Evolutionary conservation across 2,113 vertebrate species (phyloP).

Genomic region (Rhizomys pruinosus): DNA sequence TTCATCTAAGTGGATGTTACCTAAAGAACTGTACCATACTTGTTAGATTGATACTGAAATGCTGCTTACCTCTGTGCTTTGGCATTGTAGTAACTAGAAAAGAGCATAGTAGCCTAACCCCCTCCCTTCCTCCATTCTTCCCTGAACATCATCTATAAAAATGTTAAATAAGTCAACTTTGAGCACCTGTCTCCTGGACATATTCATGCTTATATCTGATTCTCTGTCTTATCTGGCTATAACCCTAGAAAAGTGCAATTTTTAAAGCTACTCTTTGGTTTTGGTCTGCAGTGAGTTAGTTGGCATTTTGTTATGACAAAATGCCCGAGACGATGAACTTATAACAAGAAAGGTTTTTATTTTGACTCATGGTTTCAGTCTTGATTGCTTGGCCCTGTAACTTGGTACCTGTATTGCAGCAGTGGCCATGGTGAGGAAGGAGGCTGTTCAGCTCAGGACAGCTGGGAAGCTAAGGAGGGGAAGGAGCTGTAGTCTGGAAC

Average conservation of each 20-base stretch:
- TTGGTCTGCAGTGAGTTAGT: background rate
- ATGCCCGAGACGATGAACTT: background rate
- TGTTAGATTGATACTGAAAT: conserved; percentile 34
- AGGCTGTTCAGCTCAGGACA: background rate
- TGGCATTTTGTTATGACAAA: background rate
- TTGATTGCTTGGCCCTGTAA: background rate
- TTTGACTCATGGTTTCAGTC: background rate
- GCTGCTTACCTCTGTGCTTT: conserved; percentile 12
- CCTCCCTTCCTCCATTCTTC: background rate
- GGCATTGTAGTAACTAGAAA: conserved; percentile 34
- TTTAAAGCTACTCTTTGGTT: background rate
- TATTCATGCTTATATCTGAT: background rate
- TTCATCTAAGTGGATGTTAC: conserved; percentile 38
- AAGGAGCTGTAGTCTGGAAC: background rate
- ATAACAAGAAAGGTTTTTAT: background rate
- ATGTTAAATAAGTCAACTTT: conserved; percentile 48
- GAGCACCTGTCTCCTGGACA: conserved; percentile 26
- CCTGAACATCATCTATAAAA: conserved; percentile 45
- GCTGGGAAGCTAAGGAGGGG: background rate
- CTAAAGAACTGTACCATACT: background rate
- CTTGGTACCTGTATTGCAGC: background rate
- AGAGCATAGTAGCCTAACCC: background rate
- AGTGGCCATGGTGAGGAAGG: background rate
- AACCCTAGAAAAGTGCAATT: background rate
- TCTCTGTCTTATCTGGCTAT: conserved; percentile 31